Conservation (phyloP, 2,797 vertebrate genomes). For the Pangasius krempfi region DNA sequence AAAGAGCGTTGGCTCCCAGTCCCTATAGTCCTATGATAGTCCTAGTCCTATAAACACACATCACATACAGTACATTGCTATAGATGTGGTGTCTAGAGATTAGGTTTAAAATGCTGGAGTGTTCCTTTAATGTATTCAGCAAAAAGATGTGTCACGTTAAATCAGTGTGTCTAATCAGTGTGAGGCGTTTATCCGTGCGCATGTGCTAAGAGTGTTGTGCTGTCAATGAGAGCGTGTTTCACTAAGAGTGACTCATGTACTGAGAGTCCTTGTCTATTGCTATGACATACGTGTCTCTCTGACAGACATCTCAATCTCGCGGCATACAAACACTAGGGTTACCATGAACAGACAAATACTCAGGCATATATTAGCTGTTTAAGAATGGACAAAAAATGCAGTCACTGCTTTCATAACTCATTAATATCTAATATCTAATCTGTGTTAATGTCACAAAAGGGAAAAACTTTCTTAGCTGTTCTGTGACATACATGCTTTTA, state of each 20-base stretch:
- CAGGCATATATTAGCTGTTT: background rate
- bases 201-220: slow-evolving; percentile 45
- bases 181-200: background rate
- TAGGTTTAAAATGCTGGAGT: background rate
- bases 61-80: background rate
- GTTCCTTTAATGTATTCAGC: background rate
- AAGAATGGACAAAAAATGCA: background rate
- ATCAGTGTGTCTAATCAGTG: background rate
- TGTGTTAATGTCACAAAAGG: slow-evolving; percentile 10
- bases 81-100: background rate
- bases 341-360: background rate
- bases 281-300: slow-evolving; percentile 61
- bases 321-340: background rate
- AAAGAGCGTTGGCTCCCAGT: background rate
- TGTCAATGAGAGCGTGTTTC: slow-evolving; percentile 67
- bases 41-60: too few relatives aligned
- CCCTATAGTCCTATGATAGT: background rate
- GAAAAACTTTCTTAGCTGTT: background rate
- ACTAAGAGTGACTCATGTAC: slow-evolving; percentile 65
- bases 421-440: background rate
- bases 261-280: slow-evolving; percentile 72
- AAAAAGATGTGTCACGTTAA: background rate
- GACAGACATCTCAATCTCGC: slow-evolving; percentile 40
- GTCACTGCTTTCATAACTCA: background rate
- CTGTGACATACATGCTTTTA: background rate